Percentiles rank a stretch among this genome's conserved stretches.
phyloP scores from a whole-genome alignment of 2,888 invertebrate species.

The Cremastobaeus sp. region DNA sequence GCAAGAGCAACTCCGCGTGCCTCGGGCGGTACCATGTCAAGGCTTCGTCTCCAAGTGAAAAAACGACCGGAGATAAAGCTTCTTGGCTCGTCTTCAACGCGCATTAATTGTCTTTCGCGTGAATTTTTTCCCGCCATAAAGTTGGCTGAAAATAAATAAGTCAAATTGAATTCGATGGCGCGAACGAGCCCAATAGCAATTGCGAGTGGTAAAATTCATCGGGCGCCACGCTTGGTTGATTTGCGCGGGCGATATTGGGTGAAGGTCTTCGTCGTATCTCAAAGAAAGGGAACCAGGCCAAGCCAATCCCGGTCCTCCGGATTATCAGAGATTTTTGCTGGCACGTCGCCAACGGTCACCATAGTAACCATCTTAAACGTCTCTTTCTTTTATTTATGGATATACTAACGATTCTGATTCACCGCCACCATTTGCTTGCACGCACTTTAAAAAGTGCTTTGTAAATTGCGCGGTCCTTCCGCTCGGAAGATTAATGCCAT shows the following conservation, averaged over 20 bases:
- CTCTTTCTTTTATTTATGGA: conserved; percentile 63
- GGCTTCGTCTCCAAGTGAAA: too few relatives aligned
- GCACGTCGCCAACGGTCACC: conserved; percentile 72
- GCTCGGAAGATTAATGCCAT: conserved; percentile 31
- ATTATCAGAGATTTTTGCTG: conserved; percentile 73
- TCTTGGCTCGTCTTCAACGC: too few relatives aligned
- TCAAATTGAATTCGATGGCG: too few relatives aligned
- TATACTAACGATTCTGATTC: conserved; percentile 63
- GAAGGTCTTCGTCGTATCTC: conserved; percentile 68
- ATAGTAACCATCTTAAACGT: conserved; percentile 73
- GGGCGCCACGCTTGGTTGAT: not conserved
- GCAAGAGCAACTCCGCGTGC: too few relatives aligned
- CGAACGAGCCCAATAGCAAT: too few relatives aligned
- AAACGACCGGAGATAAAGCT: too few relatives aligned
- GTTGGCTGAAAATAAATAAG: too few relatives aligned
- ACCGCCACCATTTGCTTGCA: conserved; percentile 54
- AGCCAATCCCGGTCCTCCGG: conserved; percentile 68
- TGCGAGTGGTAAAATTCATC: too few relatives aligned
- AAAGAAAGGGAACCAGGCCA: conserved; percentile 69
- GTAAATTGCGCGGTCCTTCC: conserved; percentile 33
- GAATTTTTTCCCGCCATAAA: too few relatives aligned
- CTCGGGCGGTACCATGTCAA: too few relatives aligned
- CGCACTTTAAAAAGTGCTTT: conserved; percentile 49
- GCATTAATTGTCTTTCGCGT: too few relatives aligned
- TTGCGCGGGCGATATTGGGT: conserved; percentile 66